phyloP scores from a whole-genome alignment of 2,888 invertebrate genomes.

The Drosophila vallismaia region DNA sequence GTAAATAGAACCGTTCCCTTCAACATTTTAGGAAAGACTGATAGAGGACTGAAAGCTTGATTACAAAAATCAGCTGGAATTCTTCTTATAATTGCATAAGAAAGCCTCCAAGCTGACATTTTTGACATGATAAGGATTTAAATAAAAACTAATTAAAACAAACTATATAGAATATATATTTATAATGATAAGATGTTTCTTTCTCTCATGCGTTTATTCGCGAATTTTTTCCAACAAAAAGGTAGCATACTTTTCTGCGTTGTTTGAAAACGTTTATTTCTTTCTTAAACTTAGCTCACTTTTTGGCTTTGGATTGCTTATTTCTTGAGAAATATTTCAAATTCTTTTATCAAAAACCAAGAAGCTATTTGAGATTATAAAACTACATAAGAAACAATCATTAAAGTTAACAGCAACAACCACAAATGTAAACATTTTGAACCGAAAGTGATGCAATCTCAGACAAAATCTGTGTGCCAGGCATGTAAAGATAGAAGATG shows the following conservation, averaged over 20 bases:
- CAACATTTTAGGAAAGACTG: constrained; percentile 21
- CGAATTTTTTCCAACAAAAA: neutral
- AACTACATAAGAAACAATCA: constrained; percentile 8
- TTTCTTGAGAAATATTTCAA: neutral
- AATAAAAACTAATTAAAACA: too few species aligned
- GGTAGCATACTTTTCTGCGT: neutral
- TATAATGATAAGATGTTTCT: too few species aligned
- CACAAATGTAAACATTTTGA: constrained; percentile 29
- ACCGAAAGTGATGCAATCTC: constrained; percentile 34
- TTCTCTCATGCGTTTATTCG: neutral
- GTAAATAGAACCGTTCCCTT: constrained; percentile 12
- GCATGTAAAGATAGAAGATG: constrained; percentile 2
- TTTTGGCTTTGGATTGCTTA: constrained; percentile 2
- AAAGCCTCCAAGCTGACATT: too few species aligned
- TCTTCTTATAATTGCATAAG: constrained; percentile 4
- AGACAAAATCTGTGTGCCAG: constrained; percentile 10
- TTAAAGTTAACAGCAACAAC: constrained; percentile 14
- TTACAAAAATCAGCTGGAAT: neutral
- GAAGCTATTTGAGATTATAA: neutral
- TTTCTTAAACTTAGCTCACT: neutral
- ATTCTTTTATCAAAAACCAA: neutral
- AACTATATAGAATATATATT: too few species aligned
- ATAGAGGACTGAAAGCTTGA: neutral
- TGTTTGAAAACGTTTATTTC: neutral
- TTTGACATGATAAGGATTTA: too few species aligned